A percentile compares a stretch with the other conserved stretches of the same genome.
Conservation (phyloP, 2,113 vertebrate species). For the Furnarius figulus region DNA sequence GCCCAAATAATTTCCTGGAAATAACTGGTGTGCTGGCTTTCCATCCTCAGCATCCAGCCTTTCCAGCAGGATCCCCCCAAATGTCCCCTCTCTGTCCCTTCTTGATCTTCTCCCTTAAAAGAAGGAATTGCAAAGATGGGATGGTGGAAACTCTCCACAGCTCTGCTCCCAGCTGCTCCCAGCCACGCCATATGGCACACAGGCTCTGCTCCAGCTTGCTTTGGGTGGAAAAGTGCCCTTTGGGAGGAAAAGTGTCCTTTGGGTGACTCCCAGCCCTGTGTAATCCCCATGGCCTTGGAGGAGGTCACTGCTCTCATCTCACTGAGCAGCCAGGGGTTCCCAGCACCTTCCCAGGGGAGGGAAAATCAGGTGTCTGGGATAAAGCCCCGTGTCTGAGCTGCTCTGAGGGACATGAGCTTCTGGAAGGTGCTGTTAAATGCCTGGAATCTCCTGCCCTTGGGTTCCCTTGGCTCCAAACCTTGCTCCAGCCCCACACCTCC, state of each 20-base stretch:
- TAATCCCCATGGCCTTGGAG: background rate
- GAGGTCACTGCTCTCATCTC: background rate
- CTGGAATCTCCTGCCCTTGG: background rate
- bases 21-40: background rate
- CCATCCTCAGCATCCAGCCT: background rate
- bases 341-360: background rate
- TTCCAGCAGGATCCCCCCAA: background rate
- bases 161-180: background rate
- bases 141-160: background rate
- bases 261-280: background rate
- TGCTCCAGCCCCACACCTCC: background rate
- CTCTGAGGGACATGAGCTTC: background rate
- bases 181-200: background rate
- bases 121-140: background rate
- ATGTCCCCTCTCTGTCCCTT: background rate
- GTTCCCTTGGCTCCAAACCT: background rate
- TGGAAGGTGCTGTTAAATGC: fast-evolving
- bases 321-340: background rate
- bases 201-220: background rate
- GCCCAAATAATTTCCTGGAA: background rate
- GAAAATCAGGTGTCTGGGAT: background rate
- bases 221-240: background rate
- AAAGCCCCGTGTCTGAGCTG: background rate
- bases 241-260: background rate
- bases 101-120: background rate